Base-by-base conservation (phyloP, 1,140 invertebrate genomes). In the Adelges cooleyi region DNA sequence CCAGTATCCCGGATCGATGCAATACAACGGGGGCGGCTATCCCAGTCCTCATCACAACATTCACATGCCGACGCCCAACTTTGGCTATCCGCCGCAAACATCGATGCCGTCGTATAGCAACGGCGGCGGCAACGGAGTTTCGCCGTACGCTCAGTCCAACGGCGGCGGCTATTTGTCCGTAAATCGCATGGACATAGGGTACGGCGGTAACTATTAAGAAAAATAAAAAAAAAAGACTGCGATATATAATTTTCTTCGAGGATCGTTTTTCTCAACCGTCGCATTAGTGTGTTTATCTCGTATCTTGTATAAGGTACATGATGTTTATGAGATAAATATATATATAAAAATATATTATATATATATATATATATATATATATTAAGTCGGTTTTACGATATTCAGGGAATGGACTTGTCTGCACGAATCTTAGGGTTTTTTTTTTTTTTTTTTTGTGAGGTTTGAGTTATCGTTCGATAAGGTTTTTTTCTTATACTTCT, bases 51-150 rank as follows among this genome's bases (percentile, higher is more conserved):
- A 75, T 3, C 76, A 77, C 25, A 74, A 77, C 67, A 74, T 80
- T 66, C 79, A 80, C 68, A 73, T 80, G 69, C 79, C 79, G 62
- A 77, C 76, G 68, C 79, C 79, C 18, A 79, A 79, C 67, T 80
- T 80, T 72, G 78, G 78, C 8, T 80, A 80, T 69, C 73, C 74
- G 13, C 72, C 73, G 17, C 74, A 62, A 29, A 62, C 42, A 10
- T 27, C 56, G 5, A 62, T 62, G 56, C 27, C 49, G 6, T 33
- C 75, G 8, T 76, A 76, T 56, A 71, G 72, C 23, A 72, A 74
- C 56, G 74, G 76, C 20, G 73, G 75, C 67, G 76, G 77, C 70
- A 76, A 77, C 59, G 73, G 76, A 65, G 74, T 75, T 56, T 77
- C 77, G 67, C 74, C 78, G 10, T 76, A 77, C 54, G 74, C 71